Evolutionary conservation across 2,797 vertebrate genomes (phyloP).

Genomic region (Philypnodon macrostomus): DNA sequence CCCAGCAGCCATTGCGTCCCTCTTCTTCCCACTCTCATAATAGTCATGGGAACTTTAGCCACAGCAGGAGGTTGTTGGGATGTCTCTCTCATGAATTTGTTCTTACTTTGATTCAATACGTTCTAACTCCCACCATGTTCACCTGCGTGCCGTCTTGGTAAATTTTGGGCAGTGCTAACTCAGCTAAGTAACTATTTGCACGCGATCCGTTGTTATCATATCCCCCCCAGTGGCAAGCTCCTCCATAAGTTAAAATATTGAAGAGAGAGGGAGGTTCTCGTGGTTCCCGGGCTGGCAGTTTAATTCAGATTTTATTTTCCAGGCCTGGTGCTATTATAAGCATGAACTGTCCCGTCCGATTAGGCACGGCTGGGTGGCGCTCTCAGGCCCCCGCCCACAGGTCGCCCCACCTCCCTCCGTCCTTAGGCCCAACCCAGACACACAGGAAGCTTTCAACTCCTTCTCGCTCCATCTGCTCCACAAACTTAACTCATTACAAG

Average conservation of each 20-base stretch:
- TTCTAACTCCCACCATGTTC: constrained; percentile 58
- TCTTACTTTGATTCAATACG: too few relatives aligned
- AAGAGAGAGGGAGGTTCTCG: constrained; percentile 80
- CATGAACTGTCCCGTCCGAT: constrained; percentile 89
- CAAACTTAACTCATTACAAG: constrained; percentile 49
- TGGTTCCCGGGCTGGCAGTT: constrained; percentile 79
- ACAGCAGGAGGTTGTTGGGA: constrained; percentile 59
- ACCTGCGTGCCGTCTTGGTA: constrained; percentile 69
- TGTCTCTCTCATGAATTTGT: background rate
- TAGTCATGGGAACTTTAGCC: constrained; percentile 82
- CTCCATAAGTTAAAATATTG: constrained; percentile 91
- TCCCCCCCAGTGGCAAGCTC: constrained; percentile 86
- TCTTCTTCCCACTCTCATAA: constrained; percentile 50
- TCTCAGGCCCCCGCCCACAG: constrained; percentile 26
- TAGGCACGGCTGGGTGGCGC: constrained; percentile 82
- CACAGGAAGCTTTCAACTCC: constrained; percentile 28
- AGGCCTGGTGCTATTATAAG: constrained; percentile 86
- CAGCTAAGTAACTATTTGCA: constrained; percentile 88
- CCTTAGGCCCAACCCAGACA: constrained; percentile 37
- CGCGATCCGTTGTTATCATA: constrained; percentile 84
- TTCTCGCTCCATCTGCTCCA: constrained; percentile 19
- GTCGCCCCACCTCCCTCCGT: constrained; percentile 38
- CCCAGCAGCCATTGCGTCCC: constrained; percentile 82
- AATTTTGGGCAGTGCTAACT: constrained; percentile 64
- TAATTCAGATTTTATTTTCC: constrained; percentile 91